Evolutionary conservation across 2,797 vertebrate species (phyloP).

Genomic region (Melanotaenia maccullochi): DNA sequence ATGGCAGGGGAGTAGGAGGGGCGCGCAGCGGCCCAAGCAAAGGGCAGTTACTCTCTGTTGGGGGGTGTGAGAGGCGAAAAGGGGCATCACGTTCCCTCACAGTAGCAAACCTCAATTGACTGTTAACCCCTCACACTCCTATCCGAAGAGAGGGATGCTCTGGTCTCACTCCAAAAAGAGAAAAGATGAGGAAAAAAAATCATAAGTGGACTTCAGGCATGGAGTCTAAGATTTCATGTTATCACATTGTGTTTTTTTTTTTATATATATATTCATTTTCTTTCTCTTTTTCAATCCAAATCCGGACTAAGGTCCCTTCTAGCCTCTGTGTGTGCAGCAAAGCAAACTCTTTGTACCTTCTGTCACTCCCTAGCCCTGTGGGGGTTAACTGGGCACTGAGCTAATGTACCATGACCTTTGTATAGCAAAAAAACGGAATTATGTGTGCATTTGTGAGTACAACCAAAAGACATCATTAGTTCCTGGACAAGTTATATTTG

Average conservation of each 20-base stretch:
- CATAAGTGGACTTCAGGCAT: neutral
- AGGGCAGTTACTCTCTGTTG: constrained; percentile 70
- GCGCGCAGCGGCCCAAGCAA: constrained; percentile 55
- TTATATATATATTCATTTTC: neutral
- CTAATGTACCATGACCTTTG: constrained; percentile 69
- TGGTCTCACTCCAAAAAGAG: neutral
- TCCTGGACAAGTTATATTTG: constrained; percentile 22
- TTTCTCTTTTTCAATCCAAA: neutral
- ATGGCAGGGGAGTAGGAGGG: constrained; percentile 69
- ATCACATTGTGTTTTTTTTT: too few relatives aligned
- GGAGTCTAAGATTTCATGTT: neutral
- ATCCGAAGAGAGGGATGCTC: neutral
- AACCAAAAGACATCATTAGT: constrained; percentile 3
- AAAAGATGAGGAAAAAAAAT: neutral
- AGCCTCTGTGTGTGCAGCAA: neutral
- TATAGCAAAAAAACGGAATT: constrained; percentile 29
- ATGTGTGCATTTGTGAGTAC: neutral
- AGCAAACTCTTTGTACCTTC: constrained; percentile 17
- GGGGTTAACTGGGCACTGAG: constrained; percentile 58
- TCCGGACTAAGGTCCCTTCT: neutral
- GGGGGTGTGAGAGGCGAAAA: constrained; percentile 34
- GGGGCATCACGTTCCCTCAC: constrained; percentile 73
- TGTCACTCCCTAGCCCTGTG: constrained; percentile 16
- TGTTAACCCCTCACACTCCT: constrained; percentile 65
- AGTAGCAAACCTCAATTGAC: constrained; percentile 59